Conservation (phyloP, 1,140 invertebrate species). For the Paralvinella palmiformis region DNA sequence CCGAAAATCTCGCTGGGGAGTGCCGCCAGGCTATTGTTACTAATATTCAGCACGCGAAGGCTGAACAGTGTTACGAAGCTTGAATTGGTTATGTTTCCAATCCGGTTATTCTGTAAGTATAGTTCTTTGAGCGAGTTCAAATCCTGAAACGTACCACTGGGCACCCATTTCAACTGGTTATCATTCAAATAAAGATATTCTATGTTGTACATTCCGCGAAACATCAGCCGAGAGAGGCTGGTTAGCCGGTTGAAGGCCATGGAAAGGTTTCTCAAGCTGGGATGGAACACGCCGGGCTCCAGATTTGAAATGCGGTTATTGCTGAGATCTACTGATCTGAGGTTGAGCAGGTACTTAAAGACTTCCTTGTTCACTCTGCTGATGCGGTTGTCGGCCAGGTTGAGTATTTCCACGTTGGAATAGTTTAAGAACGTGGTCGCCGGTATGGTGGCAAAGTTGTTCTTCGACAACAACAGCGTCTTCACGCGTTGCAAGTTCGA, state of each 20-base stretch:
- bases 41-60: background rate
- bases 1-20: background rate
- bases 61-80: background rate
- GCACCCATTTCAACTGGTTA: background rate
- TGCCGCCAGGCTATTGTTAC: background rate
- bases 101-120: conserved; percentile 10
- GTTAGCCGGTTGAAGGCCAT: background rate
- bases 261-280: background rate
- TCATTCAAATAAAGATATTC: conserved; percentile 1
- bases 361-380: background rate
- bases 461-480: background rate
- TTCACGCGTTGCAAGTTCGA: background rate
- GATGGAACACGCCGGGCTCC: background rate
- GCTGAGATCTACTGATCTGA: conserved; percentile 8
- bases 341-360: background rate
- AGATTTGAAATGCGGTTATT: conserved; percentile 8
- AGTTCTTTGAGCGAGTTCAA: background rate
- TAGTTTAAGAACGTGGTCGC: background rate
- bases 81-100: background rate
- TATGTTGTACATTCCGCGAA: background rate
- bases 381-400: conserved; percentile 9
- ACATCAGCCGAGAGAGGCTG: background rate
- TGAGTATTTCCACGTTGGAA: background rate
- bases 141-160: conserved; percentile 3
- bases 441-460: background rate